Evolutionary conservation across 2,888 invertebrate genomes (phyloP).

Genomic region (Capitulum mitella): DNA sequence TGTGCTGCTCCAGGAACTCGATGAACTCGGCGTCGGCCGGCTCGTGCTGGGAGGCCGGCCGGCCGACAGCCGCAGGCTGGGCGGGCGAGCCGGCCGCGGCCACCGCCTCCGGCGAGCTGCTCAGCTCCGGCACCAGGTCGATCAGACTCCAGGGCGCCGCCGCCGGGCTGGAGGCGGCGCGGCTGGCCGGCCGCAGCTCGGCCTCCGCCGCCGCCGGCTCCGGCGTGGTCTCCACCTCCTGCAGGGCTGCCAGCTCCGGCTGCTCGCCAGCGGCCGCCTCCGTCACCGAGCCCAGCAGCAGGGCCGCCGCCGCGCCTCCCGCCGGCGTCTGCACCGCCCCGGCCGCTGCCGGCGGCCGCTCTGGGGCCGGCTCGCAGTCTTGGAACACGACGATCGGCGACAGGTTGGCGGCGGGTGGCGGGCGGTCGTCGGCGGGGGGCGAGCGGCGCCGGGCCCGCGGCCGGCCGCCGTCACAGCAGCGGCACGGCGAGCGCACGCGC

Average conservation of each 20-base stretch:
- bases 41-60: not conserved
- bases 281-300: not conserved
- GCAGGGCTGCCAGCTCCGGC: not conserved
- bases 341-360: not conserved
- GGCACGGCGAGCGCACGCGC: not conserved
- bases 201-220: not conserved
- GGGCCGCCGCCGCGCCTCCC: not conserved
- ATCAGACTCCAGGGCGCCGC: conserved; percentile 6
- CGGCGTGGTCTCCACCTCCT: not conserved
- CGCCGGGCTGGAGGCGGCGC: not conserved
- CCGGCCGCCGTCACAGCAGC: not conserved
- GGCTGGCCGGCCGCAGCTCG: not conserved
- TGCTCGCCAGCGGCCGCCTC: not conserved
- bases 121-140: conserved; percentile 6
- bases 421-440: not conserved
- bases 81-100: not conserved
- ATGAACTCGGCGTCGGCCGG: not conserved
- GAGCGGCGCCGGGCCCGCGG: not conserved
- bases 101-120: not conserved
- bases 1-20: conserved; percentile 18
- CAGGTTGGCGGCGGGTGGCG: not conserved
- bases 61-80: not conserved
- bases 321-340: not conserved
- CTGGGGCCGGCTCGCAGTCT: not conserved
- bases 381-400: conserved; percentile 12